Base-by-base conservation (phyloP, 2,888 invertebrate species). In the Andrena fulva region DNA sequence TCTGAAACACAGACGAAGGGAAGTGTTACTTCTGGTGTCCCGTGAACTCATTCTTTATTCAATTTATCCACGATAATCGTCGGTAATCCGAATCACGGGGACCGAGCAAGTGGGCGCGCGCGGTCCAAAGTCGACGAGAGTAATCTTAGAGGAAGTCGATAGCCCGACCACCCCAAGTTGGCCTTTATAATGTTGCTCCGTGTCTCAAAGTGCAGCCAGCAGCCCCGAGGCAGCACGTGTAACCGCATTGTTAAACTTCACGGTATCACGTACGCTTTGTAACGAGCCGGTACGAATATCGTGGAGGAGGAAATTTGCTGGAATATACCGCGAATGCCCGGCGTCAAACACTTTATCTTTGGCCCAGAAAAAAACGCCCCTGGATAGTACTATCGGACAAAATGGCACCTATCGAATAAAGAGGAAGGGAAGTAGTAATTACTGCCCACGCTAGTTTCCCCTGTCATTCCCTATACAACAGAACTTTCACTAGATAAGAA, bases 241-340 rank as follows among this genome's bases (percentile, higher is more conserved):
- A 85, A 87, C 87, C 85, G 77, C 84, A 74, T 84, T 77, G 79
- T 87, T 81, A 85, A 84, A 87, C 77, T 85, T 81, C 59, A 24
- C 56, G 73, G 72, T 79, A 64, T 71, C 75, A 59, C 67, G 64
- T 64, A 66, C 71, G 60, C 54, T 66, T 63, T 66, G 71, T 71
- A 70, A 67, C 64, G 66, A 33, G 64, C 33, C 20, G 24, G 63
- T 75, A 59, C 69, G 77, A 80, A 74, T 78, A 77, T 80, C 50
- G 63, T 29, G 29, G 62, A 10, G 27, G 16, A 33, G 10, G 52
- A 48, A 80, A 85, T 74, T 85, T 81, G n/a, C 33, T 24, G 48
- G 59, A 52, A 56, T 64, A 33, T 60, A 52, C 42, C 67, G 73
- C 63, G 59, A 59, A 74, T 68, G 62, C 3, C 69, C 71, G 64